Percentiles rank a stretch among this genome's conserved stretches.
Conservation (phyloP, 2,113 vertebrate species). For the Prolemur simus region DNA sequence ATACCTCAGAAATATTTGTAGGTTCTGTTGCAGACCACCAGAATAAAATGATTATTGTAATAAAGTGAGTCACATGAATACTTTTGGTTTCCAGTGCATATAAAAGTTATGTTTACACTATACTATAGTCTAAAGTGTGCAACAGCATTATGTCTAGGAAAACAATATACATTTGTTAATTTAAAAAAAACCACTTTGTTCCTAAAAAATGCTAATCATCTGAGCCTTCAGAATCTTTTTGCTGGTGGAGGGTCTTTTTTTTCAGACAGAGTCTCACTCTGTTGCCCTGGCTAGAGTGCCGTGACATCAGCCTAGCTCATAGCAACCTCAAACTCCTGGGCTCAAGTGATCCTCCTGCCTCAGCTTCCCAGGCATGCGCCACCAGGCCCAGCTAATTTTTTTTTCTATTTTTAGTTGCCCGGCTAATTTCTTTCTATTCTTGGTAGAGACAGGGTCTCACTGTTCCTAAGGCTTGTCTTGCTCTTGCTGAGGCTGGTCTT, state of each 20-base stretch:
- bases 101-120: background rate
- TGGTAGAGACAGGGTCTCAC: no score
- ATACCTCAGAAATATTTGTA: background rate
- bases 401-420: no score
- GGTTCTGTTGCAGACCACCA: background rate
- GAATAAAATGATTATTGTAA: background rate
- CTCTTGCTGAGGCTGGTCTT: no score
- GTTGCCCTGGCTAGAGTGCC: no score
- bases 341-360: no score
- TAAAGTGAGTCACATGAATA: background rate
- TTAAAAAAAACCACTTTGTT: background rate
- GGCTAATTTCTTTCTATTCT: no score
- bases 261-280: no score
- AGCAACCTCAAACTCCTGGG: no score
- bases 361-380: no score
- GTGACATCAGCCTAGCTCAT: no score
- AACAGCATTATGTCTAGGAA: background rate
- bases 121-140: background rate
- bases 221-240: background rate
- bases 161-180: background rate
- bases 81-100: background rate
- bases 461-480: no score
- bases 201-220: background rate
- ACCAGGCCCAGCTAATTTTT: no score
- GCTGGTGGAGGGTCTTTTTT: background rate